Conservation (phyloP, 2,113 vertebrate genomes). For the Quiscalus mexicanus region DNA sequence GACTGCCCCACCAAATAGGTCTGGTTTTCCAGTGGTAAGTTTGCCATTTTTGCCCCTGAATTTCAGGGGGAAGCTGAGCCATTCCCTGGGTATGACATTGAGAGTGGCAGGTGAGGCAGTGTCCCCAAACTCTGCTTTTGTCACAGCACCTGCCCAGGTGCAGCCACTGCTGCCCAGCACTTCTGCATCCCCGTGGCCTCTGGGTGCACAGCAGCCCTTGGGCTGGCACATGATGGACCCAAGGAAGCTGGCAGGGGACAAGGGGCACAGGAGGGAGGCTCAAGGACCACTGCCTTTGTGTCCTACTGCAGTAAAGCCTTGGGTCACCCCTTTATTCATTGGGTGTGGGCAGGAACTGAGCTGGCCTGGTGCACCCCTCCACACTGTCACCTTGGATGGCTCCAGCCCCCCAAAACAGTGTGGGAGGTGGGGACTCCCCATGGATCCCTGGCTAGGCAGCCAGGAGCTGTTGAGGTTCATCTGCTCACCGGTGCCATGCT, state of each 20-base stretch:
- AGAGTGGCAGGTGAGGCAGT: fast-evolving
- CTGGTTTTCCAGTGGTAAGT: neutral
- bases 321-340: neutral
- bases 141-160: neutral
- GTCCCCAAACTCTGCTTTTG: neutral
- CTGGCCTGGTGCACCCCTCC: neutral
- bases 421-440: neutral
- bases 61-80: neutral
- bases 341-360: neutral
- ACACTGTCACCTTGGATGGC: neutral
- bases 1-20: neutral
- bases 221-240: neutral
- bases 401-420: fast-evolving
- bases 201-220: fast-evolving
- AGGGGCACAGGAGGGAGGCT: fast-evolving
- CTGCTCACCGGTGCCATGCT: neutral
- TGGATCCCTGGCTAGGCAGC: fast-evolving
- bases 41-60: neutral
- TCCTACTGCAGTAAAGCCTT: neutral
- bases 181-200: neutral
- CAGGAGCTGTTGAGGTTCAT: neutral
- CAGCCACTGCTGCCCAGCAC: neutral
- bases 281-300: neutral
- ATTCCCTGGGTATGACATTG: neutral
- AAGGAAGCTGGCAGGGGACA: neutral